phyloP scores from a whole-genome alignment of 2,113 vertebrate species.

The Pseudopipra pipra region DNA sequence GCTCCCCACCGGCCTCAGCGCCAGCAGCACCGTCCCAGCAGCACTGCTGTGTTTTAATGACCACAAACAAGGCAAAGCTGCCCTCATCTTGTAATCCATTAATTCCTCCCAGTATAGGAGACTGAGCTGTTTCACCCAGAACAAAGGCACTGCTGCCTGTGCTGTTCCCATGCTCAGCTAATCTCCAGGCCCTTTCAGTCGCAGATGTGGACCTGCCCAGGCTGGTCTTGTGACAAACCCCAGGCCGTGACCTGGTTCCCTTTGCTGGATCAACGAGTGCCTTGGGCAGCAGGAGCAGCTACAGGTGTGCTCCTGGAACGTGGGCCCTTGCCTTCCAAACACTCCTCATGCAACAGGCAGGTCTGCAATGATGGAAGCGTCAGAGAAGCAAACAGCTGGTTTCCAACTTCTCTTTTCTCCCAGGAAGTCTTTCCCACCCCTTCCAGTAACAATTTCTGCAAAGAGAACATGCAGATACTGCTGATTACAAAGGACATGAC shows the following conservation, averaged over 20 bases:
- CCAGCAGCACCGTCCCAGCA: neutral
- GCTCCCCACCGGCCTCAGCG: neutral
- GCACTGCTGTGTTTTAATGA: neutral
- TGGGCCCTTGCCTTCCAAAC: neutral
- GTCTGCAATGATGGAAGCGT: accelerated
- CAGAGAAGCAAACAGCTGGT: neutral
- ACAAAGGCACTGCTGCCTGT: neutral
- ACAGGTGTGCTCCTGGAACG: accelerated
- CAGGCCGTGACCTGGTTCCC: accelerated
- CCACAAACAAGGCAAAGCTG: neutral
- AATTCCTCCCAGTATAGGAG: neutral
- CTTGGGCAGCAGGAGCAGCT: neutral
- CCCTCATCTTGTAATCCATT: neutral
- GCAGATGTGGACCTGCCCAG: neutral
- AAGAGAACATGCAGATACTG: neutral
- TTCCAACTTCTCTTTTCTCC: neutral
- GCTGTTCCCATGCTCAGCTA: neutral
- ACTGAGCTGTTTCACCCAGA: neutral
- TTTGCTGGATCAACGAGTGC: neutral
- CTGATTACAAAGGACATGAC: neutral
- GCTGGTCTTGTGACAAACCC: neutral
- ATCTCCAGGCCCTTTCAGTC: neutral
- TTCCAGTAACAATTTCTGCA: neutral
- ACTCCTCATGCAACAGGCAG: neutral
- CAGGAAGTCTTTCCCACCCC: neutral